Conservation (phyloP, 2,113 vertebrate genomes). For the Pantherophis guttatus region DNA sequence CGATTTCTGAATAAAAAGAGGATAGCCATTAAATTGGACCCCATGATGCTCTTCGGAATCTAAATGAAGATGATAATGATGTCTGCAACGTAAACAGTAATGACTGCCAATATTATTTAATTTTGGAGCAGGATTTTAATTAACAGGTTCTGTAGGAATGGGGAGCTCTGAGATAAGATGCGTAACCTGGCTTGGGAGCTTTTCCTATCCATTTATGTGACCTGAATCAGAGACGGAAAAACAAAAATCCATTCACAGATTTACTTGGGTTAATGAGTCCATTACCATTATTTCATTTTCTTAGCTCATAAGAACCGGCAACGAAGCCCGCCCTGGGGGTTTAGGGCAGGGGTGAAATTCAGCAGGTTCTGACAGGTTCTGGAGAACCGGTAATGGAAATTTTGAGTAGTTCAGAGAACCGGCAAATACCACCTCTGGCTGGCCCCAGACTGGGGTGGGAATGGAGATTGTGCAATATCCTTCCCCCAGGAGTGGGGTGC, state of each 20-base stretch:
- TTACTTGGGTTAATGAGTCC: not conserved
- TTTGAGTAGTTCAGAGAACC: too few species aligned
- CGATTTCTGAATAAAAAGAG: conserved; percentile 41
- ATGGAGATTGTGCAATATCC: too few species aligned
- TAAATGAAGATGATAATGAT: conserved; percentile 20
- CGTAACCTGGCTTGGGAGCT: not conserved
- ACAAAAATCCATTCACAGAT: not conserved
- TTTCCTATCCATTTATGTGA: not conserved
- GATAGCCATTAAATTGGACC: conserved; percentile 39
- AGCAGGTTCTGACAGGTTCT: too few species aligned
- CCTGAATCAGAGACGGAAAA: not conserved
- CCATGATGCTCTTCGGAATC: conserved; percentile 49
- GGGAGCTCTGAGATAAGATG: not conserved
- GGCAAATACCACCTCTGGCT: too few species aligned
- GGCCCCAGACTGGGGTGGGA: too few species aligned
- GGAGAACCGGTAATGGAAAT: too few species aligned
- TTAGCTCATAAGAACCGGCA: not conserved
- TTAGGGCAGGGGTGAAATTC: not conserved
- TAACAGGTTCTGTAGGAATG: not conserved
- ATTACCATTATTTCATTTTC: not conserved
- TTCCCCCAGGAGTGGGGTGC: too few species aligned
- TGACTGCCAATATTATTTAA: not conserved
- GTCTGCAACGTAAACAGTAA: not conserved
- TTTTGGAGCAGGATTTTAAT: not conserved
- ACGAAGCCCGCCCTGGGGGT: not conserved